Percentiles rank a stretch among this genome's conserved stretches.
phyloP scores from a whole-genome alignment of 2,797 vertebrate genomes.

The Mastacembelus armatus region DNA sequence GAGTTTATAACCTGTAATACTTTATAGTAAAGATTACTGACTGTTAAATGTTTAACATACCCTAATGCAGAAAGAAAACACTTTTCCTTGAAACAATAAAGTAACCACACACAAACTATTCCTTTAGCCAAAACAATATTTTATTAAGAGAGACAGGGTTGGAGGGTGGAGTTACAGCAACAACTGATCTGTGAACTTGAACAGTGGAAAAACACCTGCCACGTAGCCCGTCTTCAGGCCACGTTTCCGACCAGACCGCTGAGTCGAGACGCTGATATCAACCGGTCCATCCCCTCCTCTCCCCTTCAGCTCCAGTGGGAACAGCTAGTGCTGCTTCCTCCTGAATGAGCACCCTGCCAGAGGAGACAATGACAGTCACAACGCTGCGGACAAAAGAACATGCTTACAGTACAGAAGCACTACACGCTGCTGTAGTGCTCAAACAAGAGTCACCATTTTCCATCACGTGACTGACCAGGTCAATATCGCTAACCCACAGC shows the following conservation, averaged over 20 bases:
- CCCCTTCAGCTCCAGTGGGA: conserved; percentile 63
- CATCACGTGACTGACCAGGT: no score
- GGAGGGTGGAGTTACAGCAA: conserved; percentile 79
- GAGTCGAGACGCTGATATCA: conserved; percentile 69
- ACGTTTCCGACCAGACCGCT: conserved; percentile 35
- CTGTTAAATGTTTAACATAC: not conserved
- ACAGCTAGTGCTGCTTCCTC: conserved; percentile 86
- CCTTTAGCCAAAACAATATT: conserved; percentile 83
- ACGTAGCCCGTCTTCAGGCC: conserved; percentile 38
- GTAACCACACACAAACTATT: conserved; percentile 11
- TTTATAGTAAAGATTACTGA: not conserved
- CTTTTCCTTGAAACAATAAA: not conserved
- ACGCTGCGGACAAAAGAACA: conserved; percentile 42
- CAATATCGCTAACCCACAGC: no score
- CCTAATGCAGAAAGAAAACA: not conserved
- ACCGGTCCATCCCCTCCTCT: conserved; percentile 78
- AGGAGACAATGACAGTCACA: conserved; percentile 52
- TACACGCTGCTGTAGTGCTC: conserved; percentile 35
- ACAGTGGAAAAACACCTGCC: conserved; percentile 42
- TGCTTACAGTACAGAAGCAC: conserved; percentile 44
- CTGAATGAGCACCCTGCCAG: conserved; percentile 85
- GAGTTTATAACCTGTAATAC: conserved; percentile 1
- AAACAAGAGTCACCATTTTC: conserved; percentile 19
- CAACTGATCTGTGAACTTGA: conserved; percentile 37
- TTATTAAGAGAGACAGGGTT: conserved; percentile 83